A percentile compares a stretch with the other conserved stretches of the same genome.
phyloP scores from a whole-genome alignment of 2,888 invertebrate species.

The Orthosia gracilis region DNA sequence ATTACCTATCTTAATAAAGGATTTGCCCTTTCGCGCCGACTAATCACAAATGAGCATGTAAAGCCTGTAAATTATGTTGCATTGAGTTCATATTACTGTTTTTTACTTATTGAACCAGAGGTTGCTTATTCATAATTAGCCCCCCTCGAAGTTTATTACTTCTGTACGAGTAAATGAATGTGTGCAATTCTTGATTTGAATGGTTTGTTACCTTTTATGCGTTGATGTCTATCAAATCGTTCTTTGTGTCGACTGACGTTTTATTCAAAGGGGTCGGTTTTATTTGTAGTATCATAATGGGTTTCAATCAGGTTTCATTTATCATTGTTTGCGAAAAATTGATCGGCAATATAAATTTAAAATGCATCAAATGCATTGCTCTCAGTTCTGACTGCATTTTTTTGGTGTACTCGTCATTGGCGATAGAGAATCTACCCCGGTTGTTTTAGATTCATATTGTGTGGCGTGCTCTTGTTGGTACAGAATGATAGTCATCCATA shows the following conservation, averaged over 20 bases:
- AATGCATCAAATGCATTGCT: conserved; percentile 54
- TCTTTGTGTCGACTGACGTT: conserved; percentile 70
- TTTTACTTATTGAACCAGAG: conserved; percentile 81
- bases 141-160: conserved; percentile 90
- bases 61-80: conserved; percentile 90
- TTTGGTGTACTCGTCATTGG: background rate
- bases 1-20: conserved; percentile 91
- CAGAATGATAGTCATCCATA: conserved; percentile 72
- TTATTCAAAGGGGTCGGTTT: conserved; percentile 67
- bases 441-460: conserved; percentile 25
- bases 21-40: conserved; percentile 91
- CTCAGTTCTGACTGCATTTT: conserved; percentile 10
- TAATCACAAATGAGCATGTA: conserved; percentile 91
- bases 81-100: conserved; percentile 88
- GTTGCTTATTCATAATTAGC: conserved; percentile 91
- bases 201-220: conserved; percentile 70
- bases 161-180: conserved; percentile 86
- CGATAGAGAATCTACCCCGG: background rate
- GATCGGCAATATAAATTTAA: conserved; percentile 49
- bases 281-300: conserved; percentile 67
- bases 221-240: conserved; percentile 73
- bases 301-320: conserved; percentile 64
- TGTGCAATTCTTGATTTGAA: conserved; percentile 82
- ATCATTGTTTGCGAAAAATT: conserved; percentile 68
- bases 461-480: conserved; percentile 63